These are phyloP conservation scores for Tinea trinotella DNA, from an alignment of 2,888 invertebrate species.

Conservation along the genomic window DNA sequence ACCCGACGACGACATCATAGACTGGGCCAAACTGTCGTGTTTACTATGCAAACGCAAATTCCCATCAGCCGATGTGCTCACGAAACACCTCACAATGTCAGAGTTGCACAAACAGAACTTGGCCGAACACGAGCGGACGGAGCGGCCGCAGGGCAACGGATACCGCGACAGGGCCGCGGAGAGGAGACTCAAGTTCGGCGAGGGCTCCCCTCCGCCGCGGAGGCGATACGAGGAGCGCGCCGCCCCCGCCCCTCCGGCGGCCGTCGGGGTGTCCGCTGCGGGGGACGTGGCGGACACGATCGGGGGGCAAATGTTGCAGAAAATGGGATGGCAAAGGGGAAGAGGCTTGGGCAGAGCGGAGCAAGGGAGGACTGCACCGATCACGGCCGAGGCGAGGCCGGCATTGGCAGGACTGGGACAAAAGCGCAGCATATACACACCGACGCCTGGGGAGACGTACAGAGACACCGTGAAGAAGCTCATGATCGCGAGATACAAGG, in stretches of 20 bases:
- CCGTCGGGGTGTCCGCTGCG: constrained; percentile 73
- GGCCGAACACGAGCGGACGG: constrained; percentile 49
- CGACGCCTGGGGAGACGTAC: constrained; percentile 88
- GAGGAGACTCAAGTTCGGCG: constrained; percentile 92
- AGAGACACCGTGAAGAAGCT: constrained; percentile 92
- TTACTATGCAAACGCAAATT: constrained; percentile 96
- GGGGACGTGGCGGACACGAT: constrained; percentile 90
- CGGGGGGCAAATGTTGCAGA: constrained; percentile 94
- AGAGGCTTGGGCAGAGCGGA: constrained; percentile 94
- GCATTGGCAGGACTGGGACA: constrained; percentile 90
- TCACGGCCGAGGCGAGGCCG: constrained; percentile 81
- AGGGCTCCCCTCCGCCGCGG: constrained; percentile 66
- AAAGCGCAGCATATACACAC: constrained; percentile 82
- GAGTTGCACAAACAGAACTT: constrained; percentile 95
- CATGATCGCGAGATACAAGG: constrained; percentile 90
- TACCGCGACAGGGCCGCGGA: constrained; percentile 98
- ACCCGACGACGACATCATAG: constrained; percentile 82
- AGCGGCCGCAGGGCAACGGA: constrained; percentile 30
- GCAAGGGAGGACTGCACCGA: constrained; percentile 94
- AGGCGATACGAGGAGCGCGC: constrained; percentile 50
- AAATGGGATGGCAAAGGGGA: constrained; percentile 99
- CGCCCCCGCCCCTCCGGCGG: constrained; percentile 47
- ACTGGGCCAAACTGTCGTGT: constrained; percentile 93
- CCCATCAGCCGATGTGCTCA: constrained; percentile 88
- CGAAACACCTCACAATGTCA: constrained; percentile 93